Evolutionary conservation across 2,888 invertebrate genomes (phyloP).

Genomic region (Xestia xanthographa): DNA sequence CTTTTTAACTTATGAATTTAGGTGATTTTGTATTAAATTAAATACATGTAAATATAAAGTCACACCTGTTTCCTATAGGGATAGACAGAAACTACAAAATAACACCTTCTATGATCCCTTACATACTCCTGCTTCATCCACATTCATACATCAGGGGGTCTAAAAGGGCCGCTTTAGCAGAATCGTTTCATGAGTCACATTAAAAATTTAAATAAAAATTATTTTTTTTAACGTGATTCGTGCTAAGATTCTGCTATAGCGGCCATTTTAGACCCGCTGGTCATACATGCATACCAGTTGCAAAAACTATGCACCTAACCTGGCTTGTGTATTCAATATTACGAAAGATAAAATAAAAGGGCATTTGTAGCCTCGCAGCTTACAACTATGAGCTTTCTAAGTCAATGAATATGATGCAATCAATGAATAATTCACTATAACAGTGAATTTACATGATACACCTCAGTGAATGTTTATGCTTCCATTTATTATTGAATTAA

Average conservation of each 20-base stretch:
- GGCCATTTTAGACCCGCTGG: too few relatives aligned
- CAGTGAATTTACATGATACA: conserved; percentile 6
- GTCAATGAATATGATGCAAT: not conserved
- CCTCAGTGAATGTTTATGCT: not conserved
- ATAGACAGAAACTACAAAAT: not conserved
- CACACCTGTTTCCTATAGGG: not conserved
- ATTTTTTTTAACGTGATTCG: too few relatives aligned
- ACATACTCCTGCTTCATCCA: not conserved
- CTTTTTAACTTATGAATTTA: not conserved
- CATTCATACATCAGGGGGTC: too few relatives aligned
- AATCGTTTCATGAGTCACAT: too few relatives aligned
- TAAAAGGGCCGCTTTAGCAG: too few relatives aligned
- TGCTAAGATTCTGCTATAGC: too few relatives aligned
- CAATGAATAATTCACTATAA: not conserved
- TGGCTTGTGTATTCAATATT: not conserved
- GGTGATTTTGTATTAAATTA: not conserved
- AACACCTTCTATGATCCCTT: not conserved
- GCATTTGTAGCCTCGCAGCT: not conserved
- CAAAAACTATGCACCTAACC: not conserved
- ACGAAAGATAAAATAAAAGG: not conserved
- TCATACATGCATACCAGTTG: not conserved
- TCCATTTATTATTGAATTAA: conserved; percentile 4
- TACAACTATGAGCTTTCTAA: not conserved
- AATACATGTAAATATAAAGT: not conserved
- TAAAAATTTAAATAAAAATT: too few relatives aligned